phyloP scores from a whole-genome alignment of 2,797 vertebrate species.

The Apogon talboti region DNA sequence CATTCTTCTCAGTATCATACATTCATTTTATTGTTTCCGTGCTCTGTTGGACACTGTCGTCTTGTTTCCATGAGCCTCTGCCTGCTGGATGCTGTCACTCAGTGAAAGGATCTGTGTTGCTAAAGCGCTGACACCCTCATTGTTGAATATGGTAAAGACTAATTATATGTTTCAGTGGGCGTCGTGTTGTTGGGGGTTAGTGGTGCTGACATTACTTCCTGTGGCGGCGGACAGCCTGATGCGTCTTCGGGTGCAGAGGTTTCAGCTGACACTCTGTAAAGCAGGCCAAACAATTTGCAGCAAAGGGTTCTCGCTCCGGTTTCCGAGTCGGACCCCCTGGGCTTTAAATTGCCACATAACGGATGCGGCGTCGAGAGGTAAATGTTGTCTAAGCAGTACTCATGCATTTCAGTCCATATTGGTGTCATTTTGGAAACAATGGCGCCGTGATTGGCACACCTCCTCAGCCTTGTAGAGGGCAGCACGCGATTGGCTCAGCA shows the following conservation, averaged over 20 bases:
- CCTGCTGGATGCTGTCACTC: conserved; percentile 24
- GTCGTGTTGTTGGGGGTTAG: conserved; percentile 29
- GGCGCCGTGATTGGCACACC: conserved; percentile 66
- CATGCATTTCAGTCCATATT: conserved; percentile 68
- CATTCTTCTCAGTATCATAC: too few species aligned
- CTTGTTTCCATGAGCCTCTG: conserved; percentile 24
- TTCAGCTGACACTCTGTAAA: conserved; percentile 35
- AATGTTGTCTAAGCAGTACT: conserved; percentile 72
- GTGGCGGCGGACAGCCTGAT: conserved; percentile 50
- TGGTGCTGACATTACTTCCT: conserved; percentile 54
- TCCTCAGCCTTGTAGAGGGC: conserved; percentile 58
- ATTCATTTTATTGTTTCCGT: too few species aligned
- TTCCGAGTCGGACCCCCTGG: conserved; percentile 63
- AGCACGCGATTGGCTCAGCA: conserved; percentile 41
- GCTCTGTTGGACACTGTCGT: background rate
- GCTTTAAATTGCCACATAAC: conserved; percentile 72
- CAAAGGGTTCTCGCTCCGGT: conserved; percentile 39
- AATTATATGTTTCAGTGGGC: conserved; percentile 62
- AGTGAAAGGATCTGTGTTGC: conserved; percentile 12
- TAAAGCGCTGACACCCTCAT: conserved; percentile 34
- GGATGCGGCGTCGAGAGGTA: conserved; percentile 62
- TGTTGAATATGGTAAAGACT: conserved; percentile 58
- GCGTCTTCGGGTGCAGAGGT: conserved; percentile 30
- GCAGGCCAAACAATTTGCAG: conserved; percentile 35
- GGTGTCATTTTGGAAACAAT: conserved; percentile 76